Percentiles rank a stretch among this genome's conserved stretches.
phyloP scores from a whole-genome alignment of 2,797 vertebrate genomes.

The Podarcis lilfordi region DNA sequence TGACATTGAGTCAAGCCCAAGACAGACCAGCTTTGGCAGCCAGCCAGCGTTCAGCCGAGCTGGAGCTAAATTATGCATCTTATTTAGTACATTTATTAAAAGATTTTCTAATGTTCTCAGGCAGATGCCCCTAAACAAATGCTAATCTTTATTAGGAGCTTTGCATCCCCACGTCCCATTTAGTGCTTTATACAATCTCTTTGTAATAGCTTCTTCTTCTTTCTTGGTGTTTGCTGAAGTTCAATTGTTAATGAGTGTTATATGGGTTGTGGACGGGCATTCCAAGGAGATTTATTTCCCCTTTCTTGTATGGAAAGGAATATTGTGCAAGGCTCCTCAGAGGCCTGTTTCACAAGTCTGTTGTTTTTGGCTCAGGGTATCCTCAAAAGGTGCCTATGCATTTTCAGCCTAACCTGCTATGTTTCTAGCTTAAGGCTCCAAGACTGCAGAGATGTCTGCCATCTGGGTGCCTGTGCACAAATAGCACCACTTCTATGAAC shows the following conservation, averaged over 20 bases:
- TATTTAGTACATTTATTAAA: slow-evolving; percentile 78
- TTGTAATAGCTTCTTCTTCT: slow-evolving; percentile 47
- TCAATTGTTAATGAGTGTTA: slow-evolving; percentile 56
- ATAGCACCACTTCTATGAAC: neutral
- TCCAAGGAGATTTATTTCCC: slow-evolving; percentile 52
- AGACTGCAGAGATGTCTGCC: neutral
- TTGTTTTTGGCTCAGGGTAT: neutral
- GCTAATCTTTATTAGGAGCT: slow-evolving; percentile 65
- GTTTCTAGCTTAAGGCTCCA: neutral
- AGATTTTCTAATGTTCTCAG: slow-evolving; percentile 67
- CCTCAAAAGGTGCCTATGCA: neutral
- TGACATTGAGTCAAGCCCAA: slow-evolving; percentile 57
- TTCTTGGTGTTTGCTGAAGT: slow-evolving; percentile 68
- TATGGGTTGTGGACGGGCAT: slow-evolving; percentile 58
- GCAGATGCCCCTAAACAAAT: slow-evolving; percentile 75
- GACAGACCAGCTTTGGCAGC: slow-evolving; percentile 51
- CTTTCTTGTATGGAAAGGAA: slow-evolving; percentile 16
- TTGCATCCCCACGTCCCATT: slow-evolving; percentile 59
- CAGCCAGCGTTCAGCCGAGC: slow-evolving; percentile 35
- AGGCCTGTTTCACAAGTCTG: neutral
- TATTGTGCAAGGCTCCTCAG: neutral
- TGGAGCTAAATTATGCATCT: slow-evolving; percentile 74
- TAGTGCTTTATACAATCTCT: slow-evolving; percentile 47
- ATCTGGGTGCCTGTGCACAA: neutral
- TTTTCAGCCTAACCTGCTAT: neutral